Percentiles rank a stretch among this genome's conserved stretches.
phyloP scores from a whole-genome alignment of 1,140 invertebrate species.

The Trigoniulus corallinus region DNA sequence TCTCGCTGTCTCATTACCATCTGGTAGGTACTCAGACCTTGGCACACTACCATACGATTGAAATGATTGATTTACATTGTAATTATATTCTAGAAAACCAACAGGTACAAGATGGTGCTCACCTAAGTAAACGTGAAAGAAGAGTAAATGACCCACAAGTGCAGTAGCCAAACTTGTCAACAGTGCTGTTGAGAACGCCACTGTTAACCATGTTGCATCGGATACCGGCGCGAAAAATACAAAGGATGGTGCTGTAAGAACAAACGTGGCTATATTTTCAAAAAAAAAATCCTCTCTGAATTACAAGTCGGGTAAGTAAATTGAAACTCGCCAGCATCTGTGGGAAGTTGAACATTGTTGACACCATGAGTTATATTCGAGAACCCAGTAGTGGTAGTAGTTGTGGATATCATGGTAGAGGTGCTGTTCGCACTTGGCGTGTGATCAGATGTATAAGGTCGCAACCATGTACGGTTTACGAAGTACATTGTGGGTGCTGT shows the following conservation, averaged over 20 bases:
- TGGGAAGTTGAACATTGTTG: background rate
- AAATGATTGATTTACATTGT: background rate
- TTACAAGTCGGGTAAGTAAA: background rate
- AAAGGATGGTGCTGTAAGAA: background rate
- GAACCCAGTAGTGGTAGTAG: background rate
- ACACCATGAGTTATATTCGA: background rate
- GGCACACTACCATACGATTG: background rate
- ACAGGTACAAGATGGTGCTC: background rate
- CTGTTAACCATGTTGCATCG: background rate
- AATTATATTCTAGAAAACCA: background rate
- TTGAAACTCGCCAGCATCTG: background rate
- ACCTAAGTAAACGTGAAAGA: background rate
- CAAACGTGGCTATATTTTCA: background rate
- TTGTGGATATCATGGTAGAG: background rate
- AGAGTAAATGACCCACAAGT: background rate
- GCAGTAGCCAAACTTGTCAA: background rate
- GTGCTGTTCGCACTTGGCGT: background rate
- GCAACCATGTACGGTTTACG: background rate
- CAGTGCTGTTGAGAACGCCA: background rate
- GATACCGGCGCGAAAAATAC: background rate
- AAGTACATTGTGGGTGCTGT: background rate
- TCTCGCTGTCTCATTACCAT: background rate
- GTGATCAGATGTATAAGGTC: no score
- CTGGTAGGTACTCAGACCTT: slow-evolving; percentile 1
- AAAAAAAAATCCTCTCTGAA: background rate